Evolutionary conservation across 2,797 vertebrate genomes (phyloP), one percentile per base, ranked within the genome.

Genomic region (Acrossocheilus wenchowensis): DNA sequence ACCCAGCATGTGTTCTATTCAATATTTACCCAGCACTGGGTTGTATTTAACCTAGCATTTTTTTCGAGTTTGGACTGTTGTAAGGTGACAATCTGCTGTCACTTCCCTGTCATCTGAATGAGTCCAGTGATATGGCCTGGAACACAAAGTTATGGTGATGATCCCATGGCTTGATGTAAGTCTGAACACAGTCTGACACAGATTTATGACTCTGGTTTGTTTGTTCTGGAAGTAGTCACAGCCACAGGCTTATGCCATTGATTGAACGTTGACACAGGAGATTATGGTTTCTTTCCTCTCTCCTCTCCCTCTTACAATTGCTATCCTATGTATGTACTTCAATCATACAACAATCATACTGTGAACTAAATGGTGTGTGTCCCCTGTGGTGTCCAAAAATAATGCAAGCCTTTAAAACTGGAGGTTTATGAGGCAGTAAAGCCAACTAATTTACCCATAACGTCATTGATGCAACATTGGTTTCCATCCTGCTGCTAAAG

Each of bases 391-490:
- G 23, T 72, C 30, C 81, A 39, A 77, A 85, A 71, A 82, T 72
- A 80, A 41, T 54, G 60, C 26, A 50, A 41, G 23, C 57, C 78
- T 78, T 78, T 78, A 78, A 78, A 84, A 78, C 68, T 50, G 52
- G 15, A 60, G 74, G 77, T 85, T 78, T 87, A 82, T 82, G 30
- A 79, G 74, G 48, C 66, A 66, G 45, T 86, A 60, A 68, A 57
- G 39, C 41, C 64, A 85, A 39, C 50, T 85, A 82, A 87, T 77
- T 66, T 73, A 74, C 73, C 57, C 73, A 78, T 69, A 82, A 36
- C 81, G n/a, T 48, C 21, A 77, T 78, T 72, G 39, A 60, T 48
- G 14, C 30, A 23, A 17, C 68, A 81, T 21, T 60, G 52, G 52
- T 30, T 81, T 79, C 52, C 11, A 14, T 54, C 74, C 6, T 0